Evolutionary conservation across 2,888 invertebrate genomes (phyloP), one percentile per base, ranked within the genome.

Genomic region (Xylocampa areola): DNA sequence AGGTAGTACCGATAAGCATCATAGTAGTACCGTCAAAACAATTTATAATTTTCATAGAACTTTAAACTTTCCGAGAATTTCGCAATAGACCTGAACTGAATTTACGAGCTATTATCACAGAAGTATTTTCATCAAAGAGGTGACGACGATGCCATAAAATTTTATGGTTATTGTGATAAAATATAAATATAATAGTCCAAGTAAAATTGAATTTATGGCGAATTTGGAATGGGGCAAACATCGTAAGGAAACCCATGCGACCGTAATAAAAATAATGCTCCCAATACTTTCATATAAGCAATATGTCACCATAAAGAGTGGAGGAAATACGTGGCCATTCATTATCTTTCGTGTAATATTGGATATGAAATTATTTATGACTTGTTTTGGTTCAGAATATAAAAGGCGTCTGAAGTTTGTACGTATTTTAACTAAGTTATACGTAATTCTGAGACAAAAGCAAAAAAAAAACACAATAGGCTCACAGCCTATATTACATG

Each of bases 261-360:
- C 36, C 49, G 14, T 17, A 16, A 50, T 59, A 65, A 65, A 63
- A 36, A 45, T 59, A 41, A 65, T 49, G 33, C 50, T 49, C 16
- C 36, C 52, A 29, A 59, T 59, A 66, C 35, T 37, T 47, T 52
- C 45, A 40, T 45, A 29, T 19, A 29, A 44, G 32, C 16, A 16
- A 53, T 65, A 43, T 30, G 23, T 65, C 44, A 52, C 16, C 47
- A 16, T 44, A 32, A 44, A 47, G 11, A 35, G 16, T 17, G 21
- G 17, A 2, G 21, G 17, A 2, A 7, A 23, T 29, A 36, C 2
- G 45, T 13, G n/a, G 8, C 21, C 17, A 60, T 52, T 36, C 8
- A 25, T 60, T 30, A 35, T 29, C 6, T 30, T 30, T 29, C 7
- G 8, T 30, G 52, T 25, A 3, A 33, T 27, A 44, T 29, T 10